Conservation (phyloP, 2,113 vertebrate species). For the Protobothrops mucrosquamatus region DNA sequence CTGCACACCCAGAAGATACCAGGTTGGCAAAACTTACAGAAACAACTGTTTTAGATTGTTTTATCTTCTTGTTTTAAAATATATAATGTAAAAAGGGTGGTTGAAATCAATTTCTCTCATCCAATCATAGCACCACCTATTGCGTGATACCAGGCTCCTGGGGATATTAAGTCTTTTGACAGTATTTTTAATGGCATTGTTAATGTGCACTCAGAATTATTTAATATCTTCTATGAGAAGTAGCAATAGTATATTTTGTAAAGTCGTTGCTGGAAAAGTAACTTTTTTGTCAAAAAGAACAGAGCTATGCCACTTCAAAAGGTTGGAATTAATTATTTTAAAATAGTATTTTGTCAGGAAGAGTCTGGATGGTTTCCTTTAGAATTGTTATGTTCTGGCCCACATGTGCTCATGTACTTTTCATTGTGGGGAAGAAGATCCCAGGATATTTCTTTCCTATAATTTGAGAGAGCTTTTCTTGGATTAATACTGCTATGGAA, state of each 20-base stretch:
- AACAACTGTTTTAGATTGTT: background rate
- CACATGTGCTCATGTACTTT: background rate
- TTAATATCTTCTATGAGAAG: background rate
- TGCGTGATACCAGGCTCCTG: background rate
- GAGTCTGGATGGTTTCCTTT: background rate
- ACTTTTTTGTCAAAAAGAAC: background rate
- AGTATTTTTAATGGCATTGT: background rate
- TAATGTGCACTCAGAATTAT: background rate
- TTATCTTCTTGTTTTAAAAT: background rate
- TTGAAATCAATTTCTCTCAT: slow-evolving; percentile 14
- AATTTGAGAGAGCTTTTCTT: background rate
- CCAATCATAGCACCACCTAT: background rate
- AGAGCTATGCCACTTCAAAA: background rate
- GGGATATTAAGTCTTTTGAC: background rate
- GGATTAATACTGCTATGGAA: background rate
- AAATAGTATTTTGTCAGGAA: slow-evolving; percentile 1
- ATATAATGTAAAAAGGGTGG: background rate
- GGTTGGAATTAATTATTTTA: slow-evolving; percentile 7
- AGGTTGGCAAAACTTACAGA: background rate
- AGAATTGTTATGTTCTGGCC: background rate
- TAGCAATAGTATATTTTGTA: background rate
- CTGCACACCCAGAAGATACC: background rate
- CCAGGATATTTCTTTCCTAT: background rate
- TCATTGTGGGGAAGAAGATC: background rate
- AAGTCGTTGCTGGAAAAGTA: background rate